Conservation (phyloP, 2,888 invertebrate species). For the Amiota communis region DNA sequence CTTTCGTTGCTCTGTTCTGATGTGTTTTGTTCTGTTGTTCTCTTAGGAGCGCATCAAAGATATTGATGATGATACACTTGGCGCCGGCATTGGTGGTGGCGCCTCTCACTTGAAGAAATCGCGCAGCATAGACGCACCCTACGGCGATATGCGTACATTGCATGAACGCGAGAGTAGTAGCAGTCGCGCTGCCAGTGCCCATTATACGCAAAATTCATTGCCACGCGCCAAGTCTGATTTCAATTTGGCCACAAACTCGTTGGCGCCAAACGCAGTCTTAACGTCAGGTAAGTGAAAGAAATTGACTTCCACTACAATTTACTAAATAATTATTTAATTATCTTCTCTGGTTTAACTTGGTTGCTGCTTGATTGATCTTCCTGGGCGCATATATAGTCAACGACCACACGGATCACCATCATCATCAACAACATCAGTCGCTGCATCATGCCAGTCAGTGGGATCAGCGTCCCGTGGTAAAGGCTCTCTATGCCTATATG, state of each 20-base stretch:
- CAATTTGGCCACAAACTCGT: conserved; percentile 77
- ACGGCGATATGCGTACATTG: conserved; percentile 83
- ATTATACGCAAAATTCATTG: conserved; percentile 62
- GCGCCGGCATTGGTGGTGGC: conserved; percentile 62
- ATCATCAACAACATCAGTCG: conserved; percentile 43
- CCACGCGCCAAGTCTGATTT: conserved; percentile 91
- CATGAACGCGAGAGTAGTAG: conserved; percentile 72
- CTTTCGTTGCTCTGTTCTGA: not conserved
- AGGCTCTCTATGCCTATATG: conserved; percentile 91
- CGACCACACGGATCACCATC: conserved; percentile 52
- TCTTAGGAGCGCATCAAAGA: conserved; percentile 71
- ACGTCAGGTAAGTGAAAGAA: conserved; percentile 40
- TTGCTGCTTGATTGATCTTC: not conserved
- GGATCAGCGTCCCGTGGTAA: conserved; percentile 85
- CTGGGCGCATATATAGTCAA: conserved; percentile 40
- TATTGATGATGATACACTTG: conserved; percentile 72
- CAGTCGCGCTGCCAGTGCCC: conserved; percentile 37
- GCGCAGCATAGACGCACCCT: conserved; percentile 91
- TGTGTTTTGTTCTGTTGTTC: not conserved
- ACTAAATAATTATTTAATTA: conserved; percentile 19
- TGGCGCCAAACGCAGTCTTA: conserved; percentile 36
- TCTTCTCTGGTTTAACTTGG: not conserved
- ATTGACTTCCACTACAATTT: not conserved
- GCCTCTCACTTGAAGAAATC: conserved; percentile 85
- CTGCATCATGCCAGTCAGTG: conserved; percentile 61